Base-by-base conservation (phyloP, 2,888 invertebrate species). In the Sinhomidia bicolor region DNA sequence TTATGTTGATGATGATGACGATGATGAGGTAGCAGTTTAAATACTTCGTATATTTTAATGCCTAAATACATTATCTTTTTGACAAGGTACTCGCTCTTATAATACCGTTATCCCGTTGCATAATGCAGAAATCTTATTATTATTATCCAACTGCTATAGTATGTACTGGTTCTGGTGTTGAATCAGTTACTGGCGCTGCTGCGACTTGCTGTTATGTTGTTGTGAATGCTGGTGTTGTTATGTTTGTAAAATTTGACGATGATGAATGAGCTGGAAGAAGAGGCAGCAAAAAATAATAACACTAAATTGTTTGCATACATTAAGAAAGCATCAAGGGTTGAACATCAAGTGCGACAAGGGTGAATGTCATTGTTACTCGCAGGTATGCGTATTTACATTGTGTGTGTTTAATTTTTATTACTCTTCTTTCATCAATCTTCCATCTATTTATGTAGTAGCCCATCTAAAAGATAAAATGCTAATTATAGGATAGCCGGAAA, bases 71-170 rank as follows among this genome's bases (percentile, higher is more conserved):
- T 60, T 60, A 1, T 60, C 60, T 60, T n/a, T n/a, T n/a, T 60
- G 60, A 26, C 60, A 60, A 60, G 60, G 26, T 60, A 26, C 60
- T 60, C n/a, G n/a, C n/a, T n/a, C n/a, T n/a, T 14, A 60, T 26
- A 36, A 36, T 36, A n/a, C n/a, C n/a, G n/a, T n/a, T n/a, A n/a
- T n/a, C n/a, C n/a, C n/a, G 36, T 36, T 36, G 36, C 36, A 36
- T 36, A 36, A 36, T 36, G 7, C 7, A 36, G 3, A 36, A 36
- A 36, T 36, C 36, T 36, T n/a, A n/a, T n/a, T n/a, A n/a, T n/a
- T n/a, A n/a, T n/a, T n/a, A n/a, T n/a, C 36, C 36, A 7, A 5
- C 36, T 5, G 36, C n/a, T n/a, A n/a, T n/a, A n/a, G 36, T 36
- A 36, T 36, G 36, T n/a, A n/a, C n/a, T n/a, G n/a, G n/a, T n/a